Evolutionary conservation across 2,888 invertebrate genomes (phyloP).

Genomic region (Cynaeus angustus): DNA sequence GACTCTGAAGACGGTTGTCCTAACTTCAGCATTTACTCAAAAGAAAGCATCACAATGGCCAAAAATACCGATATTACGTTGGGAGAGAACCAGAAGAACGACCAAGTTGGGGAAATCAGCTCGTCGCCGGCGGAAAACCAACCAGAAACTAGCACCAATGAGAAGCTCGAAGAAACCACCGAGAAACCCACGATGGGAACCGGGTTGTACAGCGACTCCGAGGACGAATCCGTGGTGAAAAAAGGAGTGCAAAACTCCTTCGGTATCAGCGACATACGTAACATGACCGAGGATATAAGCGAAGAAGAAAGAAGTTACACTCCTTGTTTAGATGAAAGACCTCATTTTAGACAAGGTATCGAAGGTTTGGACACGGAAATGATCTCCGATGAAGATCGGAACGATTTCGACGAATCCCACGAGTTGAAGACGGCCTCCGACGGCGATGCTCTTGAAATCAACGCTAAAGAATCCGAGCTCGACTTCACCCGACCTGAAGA

Average conservation of each 20-base stretch:
- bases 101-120: conserved; percentile 56
- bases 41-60: conserved; percentile 84
- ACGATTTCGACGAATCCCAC: conserved; percentile 77
- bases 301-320: conserved; percentile 83
- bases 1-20: conserved; percentile 83
- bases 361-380: conserved; percentile 82
- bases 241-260: conserved; percentile 58
- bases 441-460: conserved; percentile 70
- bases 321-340: conserved; percentile 81
- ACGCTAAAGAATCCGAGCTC: conserved; percentile 71
- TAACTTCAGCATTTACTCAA: conserved; percentile 89
- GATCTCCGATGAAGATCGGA: conserved; percentile 83
- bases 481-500: conserved; percentile 71
- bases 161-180: conserved; percentile 7
- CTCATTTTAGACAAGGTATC: conserved; percentile 61
- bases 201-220: conserved; percentile 68
- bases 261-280: conserved; percentile 67
- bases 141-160: not conserved
- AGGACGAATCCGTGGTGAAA: conserved; percentile 67
- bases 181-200: conserved; percentile 29
- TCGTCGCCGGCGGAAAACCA: conserved; percentile 52
- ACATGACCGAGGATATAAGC: conserved; percentile 79
- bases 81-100: conserved; percentile 31
- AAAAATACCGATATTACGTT: conserved; percentile 71
- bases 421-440: conserved; percentile 69